Evolutionary conservation across 2,113 vertebrate genomes (phyloP).

Genomic region (Thryonomys swinderianus): DNA sequence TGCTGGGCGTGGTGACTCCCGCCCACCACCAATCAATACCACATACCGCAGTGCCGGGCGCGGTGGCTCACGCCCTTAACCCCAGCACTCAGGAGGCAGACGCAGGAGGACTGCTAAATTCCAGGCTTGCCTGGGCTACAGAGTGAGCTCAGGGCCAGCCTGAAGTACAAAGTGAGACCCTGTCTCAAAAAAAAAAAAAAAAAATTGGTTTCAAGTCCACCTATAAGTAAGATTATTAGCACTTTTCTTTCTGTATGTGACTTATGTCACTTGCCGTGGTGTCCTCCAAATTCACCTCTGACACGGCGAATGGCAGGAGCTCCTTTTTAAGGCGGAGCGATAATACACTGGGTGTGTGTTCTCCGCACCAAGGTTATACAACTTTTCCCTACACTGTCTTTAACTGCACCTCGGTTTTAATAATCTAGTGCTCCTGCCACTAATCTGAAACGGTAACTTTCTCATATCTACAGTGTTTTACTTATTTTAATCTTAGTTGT

Average conservation of each 20-base stretch:
- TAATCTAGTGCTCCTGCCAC: neutral
- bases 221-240: neutral
- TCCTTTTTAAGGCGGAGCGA: neutral
- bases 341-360: neutral
- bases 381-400: neutral
- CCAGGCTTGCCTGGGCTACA: no score
- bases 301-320: neutral
- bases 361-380: neutral
- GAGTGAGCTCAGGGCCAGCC: no score
- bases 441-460: neutral
- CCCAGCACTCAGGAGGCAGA: no score
- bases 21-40: no score
- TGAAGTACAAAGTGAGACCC: no score
- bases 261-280: neutral
- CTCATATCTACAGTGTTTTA: neutral
- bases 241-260: neutral
- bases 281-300: neutral
- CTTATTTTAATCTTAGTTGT: neutral
- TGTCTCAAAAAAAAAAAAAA: no score
- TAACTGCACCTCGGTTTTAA: neutral
- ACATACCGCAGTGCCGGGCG: no score
- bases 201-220: no score
- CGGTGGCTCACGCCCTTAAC: no score
- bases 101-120: no score
- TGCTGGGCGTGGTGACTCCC: no score